phyloP scores from a whole-genome alignment of 2,797 vertebrate genomes.

The Anguilla marmorata region DNA sequence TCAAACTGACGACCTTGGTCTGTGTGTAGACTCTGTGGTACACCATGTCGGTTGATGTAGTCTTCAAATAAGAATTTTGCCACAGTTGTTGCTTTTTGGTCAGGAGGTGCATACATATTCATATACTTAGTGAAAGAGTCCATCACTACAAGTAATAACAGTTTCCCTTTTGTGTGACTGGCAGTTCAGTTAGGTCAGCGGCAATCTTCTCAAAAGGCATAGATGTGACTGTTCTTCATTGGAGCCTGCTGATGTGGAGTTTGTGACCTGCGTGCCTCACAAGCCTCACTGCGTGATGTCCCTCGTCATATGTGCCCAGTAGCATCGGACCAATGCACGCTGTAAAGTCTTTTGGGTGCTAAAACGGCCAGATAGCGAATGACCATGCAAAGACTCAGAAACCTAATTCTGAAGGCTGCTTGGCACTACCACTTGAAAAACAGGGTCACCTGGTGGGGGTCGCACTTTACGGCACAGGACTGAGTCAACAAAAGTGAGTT shows the following conservation, averaged over 20 bases:
- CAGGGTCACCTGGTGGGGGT: conserved; percentile 31
- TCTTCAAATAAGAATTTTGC: conserved; percentile 31
- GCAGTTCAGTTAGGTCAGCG: conserved; percentile 32
- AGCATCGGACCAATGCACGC: conserved; percentile 12
- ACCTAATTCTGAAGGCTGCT: background rate
- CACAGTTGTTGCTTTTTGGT: too few species aligned
- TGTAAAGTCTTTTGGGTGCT: conserved; percentile 41
- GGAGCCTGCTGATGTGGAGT: conserved; percentile 36
- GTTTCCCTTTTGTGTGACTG: conserved; percentile 11
- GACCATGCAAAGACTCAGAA: conserved; percentile 29
- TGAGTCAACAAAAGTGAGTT: conserved; percentile 22
- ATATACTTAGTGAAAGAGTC: conserved; percentile 31
- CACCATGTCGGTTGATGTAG: conserved; percentile 19
- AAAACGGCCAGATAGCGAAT: conserved; percentile 30
- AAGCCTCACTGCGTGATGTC: conserved; percentile 35
- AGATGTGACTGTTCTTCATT: conserved; percentile 35
- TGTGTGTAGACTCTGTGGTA: conserved; percentile 26
- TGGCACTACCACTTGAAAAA: conserved; percentile 32
- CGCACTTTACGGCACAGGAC: conserved; percentile 7
- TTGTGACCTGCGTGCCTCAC: conserved; percentile 24
- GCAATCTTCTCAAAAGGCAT: conserved; percentile 42
- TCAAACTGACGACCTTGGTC: conserved; percentile 29
- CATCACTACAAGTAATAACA: conserved; percentile 33
- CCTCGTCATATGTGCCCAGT: conserved; percentile 34
- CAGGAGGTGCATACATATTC: too few species aligned